These are phyloP conservation scores for Corythaeola cristata DNA, from an alignment of 2,113 vertebrate genomes.

Conservation along the genomic window DNA sequence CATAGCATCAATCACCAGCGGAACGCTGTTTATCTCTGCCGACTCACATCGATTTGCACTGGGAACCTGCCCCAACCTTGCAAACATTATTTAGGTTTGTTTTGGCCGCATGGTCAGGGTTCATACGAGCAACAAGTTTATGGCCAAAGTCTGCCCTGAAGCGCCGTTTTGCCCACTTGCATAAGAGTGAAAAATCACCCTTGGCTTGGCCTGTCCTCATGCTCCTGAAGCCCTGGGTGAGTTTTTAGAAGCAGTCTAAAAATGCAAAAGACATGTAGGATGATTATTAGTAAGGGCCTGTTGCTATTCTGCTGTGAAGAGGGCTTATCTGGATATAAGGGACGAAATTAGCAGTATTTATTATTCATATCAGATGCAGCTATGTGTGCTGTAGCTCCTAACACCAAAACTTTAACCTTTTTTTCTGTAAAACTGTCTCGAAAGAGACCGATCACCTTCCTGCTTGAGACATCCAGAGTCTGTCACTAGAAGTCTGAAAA, in stretches of 20 bases:
- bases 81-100: neutral
- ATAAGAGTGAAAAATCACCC: neutral
- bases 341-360: neutral
- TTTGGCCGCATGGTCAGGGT: constrained; percentile 4
- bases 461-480: neutral
- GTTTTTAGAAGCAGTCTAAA: neutral
- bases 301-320: neutral
- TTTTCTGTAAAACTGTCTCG: neutral
- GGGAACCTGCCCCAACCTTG: neutral
- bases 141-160: constrained; percentile 18
- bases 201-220: neutral
- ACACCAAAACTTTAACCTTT: neutral
- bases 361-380: neutral
- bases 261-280: neutral
- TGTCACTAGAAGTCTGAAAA: neutral
- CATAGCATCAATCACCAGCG: neutral
- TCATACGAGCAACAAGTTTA: constrained; percentile 13
- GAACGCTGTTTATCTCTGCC: neutral
- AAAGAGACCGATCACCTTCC: neutral
- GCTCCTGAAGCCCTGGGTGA: neutral
- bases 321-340: neutral
- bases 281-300: neutral
- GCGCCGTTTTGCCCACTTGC: neutral
- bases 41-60: neutral
- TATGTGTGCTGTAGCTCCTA: neutral